phyloP scores from a whole-genome alignment of 2,113 vertebrate genomes.

The Phalacrocorax pelagicus region DNA sequence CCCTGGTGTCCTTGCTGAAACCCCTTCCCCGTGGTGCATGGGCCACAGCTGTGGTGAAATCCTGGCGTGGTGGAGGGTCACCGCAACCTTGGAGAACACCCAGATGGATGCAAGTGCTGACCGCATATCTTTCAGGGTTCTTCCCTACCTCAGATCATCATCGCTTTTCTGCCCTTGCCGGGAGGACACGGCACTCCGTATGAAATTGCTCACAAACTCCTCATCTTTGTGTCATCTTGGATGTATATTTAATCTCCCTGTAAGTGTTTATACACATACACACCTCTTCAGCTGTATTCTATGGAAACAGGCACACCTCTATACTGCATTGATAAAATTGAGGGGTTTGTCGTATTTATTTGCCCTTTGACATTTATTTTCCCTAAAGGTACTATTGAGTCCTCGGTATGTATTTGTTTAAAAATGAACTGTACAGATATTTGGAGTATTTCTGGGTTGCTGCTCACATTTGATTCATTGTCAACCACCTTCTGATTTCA shows the following conservation, averaged over 20 bases:
- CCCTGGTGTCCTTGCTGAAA: no score
- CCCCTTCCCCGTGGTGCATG: neutral
- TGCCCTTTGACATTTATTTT: neutral
- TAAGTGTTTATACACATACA: neutral
- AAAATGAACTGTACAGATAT: neutral
- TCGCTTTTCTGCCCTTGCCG: neutral
- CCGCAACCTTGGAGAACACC: rapidly evolving
- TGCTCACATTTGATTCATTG: neutral
- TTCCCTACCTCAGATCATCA: neutral
- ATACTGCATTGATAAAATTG: rapidly evolving
- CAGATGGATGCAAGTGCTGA: neutral
- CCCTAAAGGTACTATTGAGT: neutral
- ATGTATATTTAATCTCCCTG: neutral
- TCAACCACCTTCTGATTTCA: neutral
- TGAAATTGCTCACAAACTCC: neutral
- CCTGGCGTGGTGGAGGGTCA: no score
- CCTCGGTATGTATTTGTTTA: neutral
- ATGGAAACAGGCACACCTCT: no score
- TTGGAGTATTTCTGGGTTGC: neutral
- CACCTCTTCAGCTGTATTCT: no score
- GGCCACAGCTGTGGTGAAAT: neutral
- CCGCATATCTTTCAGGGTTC: no score
- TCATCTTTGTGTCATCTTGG: no score
- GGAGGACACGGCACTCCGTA: neutral
- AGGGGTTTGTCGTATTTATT: no score